Conservation (phyloP, 2,888 invertebrate species). For the Abrostola triplasia region DNA sequence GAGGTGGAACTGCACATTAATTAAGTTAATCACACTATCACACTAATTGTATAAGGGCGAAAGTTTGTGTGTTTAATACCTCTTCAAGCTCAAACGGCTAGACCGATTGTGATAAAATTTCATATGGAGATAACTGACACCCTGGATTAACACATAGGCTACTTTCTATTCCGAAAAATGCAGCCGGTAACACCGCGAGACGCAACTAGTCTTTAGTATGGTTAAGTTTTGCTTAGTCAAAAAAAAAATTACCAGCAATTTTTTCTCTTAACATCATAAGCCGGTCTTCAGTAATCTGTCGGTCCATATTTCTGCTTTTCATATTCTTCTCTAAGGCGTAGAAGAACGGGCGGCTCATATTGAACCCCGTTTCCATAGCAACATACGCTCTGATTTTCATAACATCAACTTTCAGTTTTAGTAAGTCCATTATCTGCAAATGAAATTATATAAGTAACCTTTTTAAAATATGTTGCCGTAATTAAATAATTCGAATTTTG, state of each 20-base stretch:
- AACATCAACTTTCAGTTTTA: conserved; percentile 63
- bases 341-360: conserved; percentile 63
- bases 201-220: neutral
- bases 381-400: conserved; percentile 65
- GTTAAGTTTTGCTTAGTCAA: too few species aligned
- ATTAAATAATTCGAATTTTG: too few species aligned
- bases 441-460: conserved; percentile 18
- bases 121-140: too few species aligned
- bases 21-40: too few species aligned
- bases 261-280: conserved; percentile 62
- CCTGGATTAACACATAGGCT: too few species aligned
- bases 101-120: too few species aligned
- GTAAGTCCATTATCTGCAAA: conserved; percentile 65
- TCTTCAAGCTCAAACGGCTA: too few species aligned
- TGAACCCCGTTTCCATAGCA: conserved; percentile 64
- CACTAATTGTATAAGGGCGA: too few species aligned
- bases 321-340: conserved; percentile 62
- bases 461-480: neutral
- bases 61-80: too few species aligned
- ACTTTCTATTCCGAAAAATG: too few species aligned
- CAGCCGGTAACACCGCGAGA: too few species aligned
- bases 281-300: conserved; percentile 59
- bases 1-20: too few species aligned
- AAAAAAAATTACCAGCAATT: conserved; percentile 62
- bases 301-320: conserved; percentile 59